Evolutionary conservation across 2,888 invertebrate genomes (phyloP), one percentile per base, ranked within the genome.

Genomic region (Sclerodermus sp.): DNA sequence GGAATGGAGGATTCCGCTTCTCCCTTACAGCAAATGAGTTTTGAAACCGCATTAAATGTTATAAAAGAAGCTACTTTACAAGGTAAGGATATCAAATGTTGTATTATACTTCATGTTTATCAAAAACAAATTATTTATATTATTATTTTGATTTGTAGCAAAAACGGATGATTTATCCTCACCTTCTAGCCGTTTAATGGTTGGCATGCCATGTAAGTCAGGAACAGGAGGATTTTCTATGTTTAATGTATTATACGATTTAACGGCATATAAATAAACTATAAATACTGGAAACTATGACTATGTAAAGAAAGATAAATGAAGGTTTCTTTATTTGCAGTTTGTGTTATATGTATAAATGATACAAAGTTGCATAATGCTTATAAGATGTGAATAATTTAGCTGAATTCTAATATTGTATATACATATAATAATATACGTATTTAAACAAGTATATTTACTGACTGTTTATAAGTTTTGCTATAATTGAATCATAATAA

Each of bases 11-110:
- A 87, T 42, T 91, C 89, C n/a, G 84, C 93, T 0, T 98, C 98
- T 0, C 95, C 97, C 0, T 79, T 99, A 14, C 99, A 98, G 76
- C 96, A 97, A 79, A 98, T 99, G 92, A 94, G 93, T 1, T 99
- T 97, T 73, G 99, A 99, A 77, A 93, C 96, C 1, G 90, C 95
- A 2, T 80, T 94, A 54, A 85, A 85, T 60, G 97, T 96, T 76
- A 80, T 99, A 57, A 87, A 87, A 66, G 87, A 86, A 47, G 90
- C 94, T 0, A 87, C 90, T 0, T 77, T 88, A 3, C 79, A 80
- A 69, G 87, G 87, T 83, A 75, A 68, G 65, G 8, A 8, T 34
- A 4, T 4, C 23, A 23, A 23, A 3, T 23, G 8, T 23, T 23
- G 3, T 23, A 5, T 23, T 23, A 23, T 23, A 23, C 23, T 5